Evolutionary conservation across 2,888 invertebrate species (phyloP), one percentile per base, ranked within the genome.

Genomic region (Eupeodes luniger): DNA sequence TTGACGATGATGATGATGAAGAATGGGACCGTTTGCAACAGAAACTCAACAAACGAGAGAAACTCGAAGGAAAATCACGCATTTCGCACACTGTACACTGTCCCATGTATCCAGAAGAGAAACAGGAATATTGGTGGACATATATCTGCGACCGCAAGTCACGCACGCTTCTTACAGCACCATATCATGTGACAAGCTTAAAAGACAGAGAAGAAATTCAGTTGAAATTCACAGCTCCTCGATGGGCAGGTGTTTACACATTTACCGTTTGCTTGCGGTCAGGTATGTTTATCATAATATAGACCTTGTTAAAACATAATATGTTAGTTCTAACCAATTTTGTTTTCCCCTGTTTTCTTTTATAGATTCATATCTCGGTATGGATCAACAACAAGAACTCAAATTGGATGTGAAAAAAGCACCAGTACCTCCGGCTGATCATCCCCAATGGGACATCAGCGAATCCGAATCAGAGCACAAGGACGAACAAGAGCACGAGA

Each of bases 101-200:
- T 94, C 99, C 99, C 0, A 96, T 96, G 93, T 99, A 97, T 94
- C 98, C 99, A 5, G 96, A 97, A 94, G 97, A 97, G 90, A 98
- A 99, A 93, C 99, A 99, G 93, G 99, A 99, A 94, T 99, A 97
- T 94, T 99, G 99, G 99, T 99, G 99, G 99, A 97, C 99, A 90
- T 99, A 99, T 94, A 97, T 99, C 91, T 97, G 98, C 94, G 99
- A 99, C 94, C 96, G 98, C 91, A 99, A 98, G 94, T 97, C 97
- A 90, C 96, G 96, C 92, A 97, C 97, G 88, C 94, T 99, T 91
- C 95, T 99, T 90, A 98, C 99, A 70, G 97, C 98, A 90, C 99
- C 99, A 59, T 97, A 97, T 92, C 97, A 98, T 92, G 96, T 99
- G 88, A 99, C 99, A 77, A 98, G 98, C 93, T 95, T 99, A 85